These are phyloP conservation scores for Furnarius figulus DNA, from an alignment of 2,113 vertebrate genomes.

Conservation along the genomic window DNA sequence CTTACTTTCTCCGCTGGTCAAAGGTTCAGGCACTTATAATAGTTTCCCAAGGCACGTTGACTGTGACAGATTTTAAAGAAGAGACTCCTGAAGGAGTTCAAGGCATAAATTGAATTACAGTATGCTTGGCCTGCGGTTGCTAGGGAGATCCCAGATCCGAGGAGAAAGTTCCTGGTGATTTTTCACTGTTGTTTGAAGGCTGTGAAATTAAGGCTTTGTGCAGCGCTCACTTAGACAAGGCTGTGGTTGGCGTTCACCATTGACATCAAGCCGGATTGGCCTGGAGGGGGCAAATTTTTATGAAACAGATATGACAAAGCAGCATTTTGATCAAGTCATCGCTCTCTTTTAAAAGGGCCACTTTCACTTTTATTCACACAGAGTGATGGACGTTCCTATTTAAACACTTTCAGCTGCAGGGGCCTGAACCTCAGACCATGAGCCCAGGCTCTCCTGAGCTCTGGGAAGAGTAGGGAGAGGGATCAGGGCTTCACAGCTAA, in stretches of 20 bases:
- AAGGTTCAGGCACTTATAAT: conserved; percentile 64
- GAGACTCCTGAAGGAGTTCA: conserved; percentile 70
- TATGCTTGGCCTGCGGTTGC: conserved; percentile 71
- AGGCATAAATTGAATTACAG: conserved; percentile 77
- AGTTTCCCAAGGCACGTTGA: conserved; percentile 71
- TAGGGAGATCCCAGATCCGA: conserved; percentile 62
- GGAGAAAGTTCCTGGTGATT: conserved; percentile 69
- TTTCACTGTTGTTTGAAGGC: conserved; percentile 66
- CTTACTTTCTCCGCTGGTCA: conserved; percentile 71
- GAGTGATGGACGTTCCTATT: conserved; percentile 36
- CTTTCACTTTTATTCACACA: not conserved
- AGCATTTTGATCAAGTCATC: conserved; percentile 67
- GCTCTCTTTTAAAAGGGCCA: not conserved
- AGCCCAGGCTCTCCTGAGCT: conserved; percentile 3
- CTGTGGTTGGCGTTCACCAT: conserved; percentile 44
- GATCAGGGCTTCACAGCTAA: conserved; percentile 37
- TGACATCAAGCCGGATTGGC: conserved; percentile 49
- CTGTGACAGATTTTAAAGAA: conserved; percentile 71
- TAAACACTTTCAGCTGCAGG: conserved; percentile 46
- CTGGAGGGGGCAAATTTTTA: conserved; percentile 56
- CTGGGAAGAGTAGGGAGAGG: conserved; percentile 8
- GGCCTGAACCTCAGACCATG: not conserved
- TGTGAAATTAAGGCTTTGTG: conserved; percentile 70
- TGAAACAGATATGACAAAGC: conserved; percentile 69
- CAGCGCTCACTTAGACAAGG: conserved; percentile 20